These are phyloP conservation scores for Armadillidium nasatum DNA, from an alignment of 1,140 invertebrate genomes.

Conservation along the genomic window DNA sequence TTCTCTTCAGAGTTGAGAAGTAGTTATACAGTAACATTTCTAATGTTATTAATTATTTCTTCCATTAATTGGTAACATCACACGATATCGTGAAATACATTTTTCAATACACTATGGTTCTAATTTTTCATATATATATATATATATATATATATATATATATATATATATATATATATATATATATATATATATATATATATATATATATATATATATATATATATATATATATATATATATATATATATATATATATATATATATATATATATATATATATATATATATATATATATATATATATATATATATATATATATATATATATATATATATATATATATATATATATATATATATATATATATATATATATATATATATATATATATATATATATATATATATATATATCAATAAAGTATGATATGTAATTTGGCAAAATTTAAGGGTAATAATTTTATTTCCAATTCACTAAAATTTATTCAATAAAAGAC, in stretches of 20 bases:
- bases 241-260: background rate
- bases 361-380: constrained; percentile 12
- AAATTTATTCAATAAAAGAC: too few species aligned
- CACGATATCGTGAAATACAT: too few species aligned
- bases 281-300: constrained; percentile 15
- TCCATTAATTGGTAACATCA: too few species aligned
- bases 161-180: constrained; percentile 9
- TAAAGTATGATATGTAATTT: too few species aligned
- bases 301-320: constrained; percentile 7
- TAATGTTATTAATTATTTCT: too few species aligned
- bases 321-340: constrained; percentile 11
- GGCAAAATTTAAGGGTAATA: too few species aligned
- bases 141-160: constrained; percentile 15
- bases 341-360: constrained; percentile 11
- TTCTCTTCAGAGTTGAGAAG: too few species aligned
- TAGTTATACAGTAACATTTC: too few species aligned
- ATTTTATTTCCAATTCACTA: too few species aligned
- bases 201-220: constrained; percentile 13
- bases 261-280: constrained; percentile 11
- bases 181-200: constrained; percentile 15
- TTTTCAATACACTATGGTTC: too few species aligned
- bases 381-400: constrained; percentile 4
- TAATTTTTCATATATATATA: too few species aligned
- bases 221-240: constrained; percentile 11
- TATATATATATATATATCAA: background rate